A percentile compares a stretch with the other conserved stretches of the same genome.
Conservation (phyloP, 1,140 invertebrate genomes). For the Laodelphax striatellus region DNA sequence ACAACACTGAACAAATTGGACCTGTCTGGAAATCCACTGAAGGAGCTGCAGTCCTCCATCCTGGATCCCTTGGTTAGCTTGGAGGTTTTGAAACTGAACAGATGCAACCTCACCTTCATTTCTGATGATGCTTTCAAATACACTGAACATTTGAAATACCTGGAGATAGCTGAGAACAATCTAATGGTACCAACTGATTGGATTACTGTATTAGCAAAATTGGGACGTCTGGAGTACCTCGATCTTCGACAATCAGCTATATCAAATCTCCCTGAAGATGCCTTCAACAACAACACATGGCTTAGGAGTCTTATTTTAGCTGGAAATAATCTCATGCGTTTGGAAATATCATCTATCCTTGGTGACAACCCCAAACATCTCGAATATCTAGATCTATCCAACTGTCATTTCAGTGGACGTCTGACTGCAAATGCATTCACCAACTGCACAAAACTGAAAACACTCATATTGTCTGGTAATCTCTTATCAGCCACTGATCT, state of each 20-base stretch:
- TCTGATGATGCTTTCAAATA: slow-evolving; percentile 41
- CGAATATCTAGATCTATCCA: slow-evolving; percentile 53
- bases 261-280: slow-evolving; percentile 46
- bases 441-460: slow-evolving; percentile 51
- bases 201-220: slow-evolving; percentile 42
- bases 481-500: slow-evolving; percentile 51
- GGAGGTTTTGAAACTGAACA: slow-evolving; percentile 49
- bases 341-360: slow-evolving; percentile 50
- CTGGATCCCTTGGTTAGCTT: slow-evolving; percentile 50
- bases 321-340: slow-evolving; percentile 48
- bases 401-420: slow-evolving; percentile 51
- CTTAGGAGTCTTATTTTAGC: slow-evolving; percentile 49
- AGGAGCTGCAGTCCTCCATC: slow-evolving; percentile 39
- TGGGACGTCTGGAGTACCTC: slow-evolving; percentile 47
- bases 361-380: slow-evolving; percentile 51
- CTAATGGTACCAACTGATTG: slow-evolving; percentile 41
- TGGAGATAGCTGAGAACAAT: slow-evolving; percentile 50
- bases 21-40: slow-evolving; percentile 54
- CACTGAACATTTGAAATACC: slow-evolving; percentile 45
- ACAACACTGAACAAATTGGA: slow-evolving; percentile 51
- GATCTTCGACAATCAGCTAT: slow-evolving; percentile 48
- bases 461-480: slow-evolving; percentile 52
- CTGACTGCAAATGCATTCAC: slow-evolving; percentile 54
- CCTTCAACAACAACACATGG: slow-evolving; percentile 52
- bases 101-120: slow-evolving; percentile 47